phyloP scores from a whole-genome alignment of 2,797 vertebrate genomes.

The Oreortyx pictus region DNA sequence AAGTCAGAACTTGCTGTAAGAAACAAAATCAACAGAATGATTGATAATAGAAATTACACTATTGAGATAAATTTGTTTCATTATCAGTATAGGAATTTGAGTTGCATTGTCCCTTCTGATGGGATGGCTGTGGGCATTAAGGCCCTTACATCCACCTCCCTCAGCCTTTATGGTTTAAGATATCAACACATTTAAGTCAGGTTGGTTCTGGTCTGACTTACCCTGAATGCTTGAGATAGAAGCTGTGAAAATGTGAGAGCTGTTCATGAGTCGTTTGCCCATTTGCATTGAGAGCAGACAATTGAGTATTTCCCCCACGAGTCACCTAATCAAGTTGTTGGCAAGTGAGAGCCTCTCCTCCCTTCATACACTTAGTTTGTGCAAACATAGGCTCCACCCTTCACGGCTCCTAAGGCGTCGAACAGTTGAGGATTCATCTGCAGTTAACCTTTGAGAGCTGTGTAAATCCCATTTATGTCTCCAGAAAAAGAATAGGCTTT shows the following conservation, averaged over 20 bases:
- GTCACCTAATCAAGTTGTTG: fast-evolving
- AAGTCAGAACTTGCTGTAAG: neutral
- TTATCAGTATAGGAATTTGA: too few relatives aligned
- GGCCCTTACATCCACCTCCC: too few relatives aligned
- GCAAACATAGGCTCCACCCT: neutral
- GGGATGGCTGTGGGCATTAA: neutral
- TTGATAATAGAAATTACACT: neutral
- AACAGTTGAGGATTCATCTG: neutral
- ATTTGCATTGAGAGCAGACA: neutral
- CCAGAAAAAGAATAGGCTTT: neutral
- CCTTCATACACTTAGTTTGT: neutral
- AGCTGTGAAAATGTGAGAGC: neutral
- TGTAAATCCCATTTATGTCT: neutral
- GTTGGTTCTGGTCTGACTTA: neutral
- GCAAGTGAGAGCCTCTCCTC: neutral
- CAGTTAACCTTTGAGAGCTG: constrained; percentile 21
- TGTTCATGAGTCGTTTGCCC: neutral
- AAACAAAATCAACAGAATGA: neutral
- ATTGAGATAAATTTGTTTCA: too few relatives aligned
- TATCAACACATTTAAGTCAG: neutral
- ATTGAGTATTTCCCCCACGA: neutral
- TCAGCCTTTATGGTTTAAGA: neutral
- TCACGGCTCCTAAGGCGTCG: neutral
- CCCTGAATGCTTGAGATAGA: neutral
- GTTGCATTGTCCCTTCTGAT: fast-evolving